phyloP scores from a whole-genome alignment of 2,797 vertebrate species.

The Onychomys arenicola region DNA sequence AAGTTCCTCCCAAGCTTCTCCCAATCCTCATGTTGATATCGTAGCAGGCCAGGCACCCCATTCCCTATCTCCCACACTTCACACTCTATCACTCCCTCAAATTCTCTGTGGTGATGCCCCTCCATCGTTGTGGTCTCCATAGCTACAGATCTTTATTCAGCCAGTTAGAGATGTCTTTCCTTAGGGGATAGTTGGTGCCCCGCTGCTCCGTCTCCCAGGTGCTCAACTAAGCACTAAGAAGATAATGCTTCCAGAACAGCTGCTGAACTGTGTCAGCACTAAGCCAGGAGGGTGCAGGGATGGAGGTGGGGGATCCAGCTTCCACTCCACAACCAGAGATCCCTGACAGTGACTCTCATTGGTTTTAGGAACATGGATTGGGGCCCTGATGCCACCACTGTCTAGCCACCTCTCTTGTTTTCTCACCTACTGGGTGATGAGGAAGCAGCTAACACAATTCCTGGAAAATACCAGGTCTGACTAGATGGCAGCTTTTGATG shows the following conservation, averaged over 20 bases:
- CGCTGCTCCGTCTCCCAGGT: conserved; percentile 49
- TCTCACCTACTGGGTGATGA: not conserved
- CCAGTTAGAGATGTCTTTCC: not conserved
- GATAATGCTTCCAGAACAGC: not conserved
- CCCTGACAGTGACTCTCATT: conserved; percentile 31
- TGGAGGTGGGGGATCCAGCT: not conserved
- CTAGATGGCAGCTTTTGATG: not conserved
- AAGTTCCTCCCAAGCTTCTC: not conserved
- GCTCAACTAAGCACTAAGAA: conserved; percentile 36
- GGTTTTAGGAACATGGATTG: not conserved
- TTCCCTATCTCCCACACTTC: not conserved
- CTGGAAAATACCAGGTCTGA: not conserved
- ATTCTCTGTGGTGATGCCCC: not conserved
- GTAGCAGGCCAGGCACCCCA: not conserved
- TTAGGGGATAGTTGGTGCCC: not conserved
- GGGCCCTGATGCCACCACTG: not conserved
- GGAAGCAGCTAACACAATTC: not conserved
- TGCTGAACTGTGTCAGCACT: not conserved
- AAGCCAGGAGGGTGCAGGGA: not conserved
- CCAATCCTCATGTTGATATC: conserved; percentile 1
- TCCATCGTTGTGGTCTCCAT: not conserved
- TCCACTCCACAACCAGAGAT: conserved; percentile 40
- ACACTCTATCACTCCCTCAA: not conserved
- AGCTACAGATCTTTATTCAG: conserved; percentile 18
- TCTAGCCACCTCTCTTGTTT: not conserved